Base-by-base conservation (phyloP, 2,113 vertebrate genomes). In the Rhodinocichla rosea region DNA sequence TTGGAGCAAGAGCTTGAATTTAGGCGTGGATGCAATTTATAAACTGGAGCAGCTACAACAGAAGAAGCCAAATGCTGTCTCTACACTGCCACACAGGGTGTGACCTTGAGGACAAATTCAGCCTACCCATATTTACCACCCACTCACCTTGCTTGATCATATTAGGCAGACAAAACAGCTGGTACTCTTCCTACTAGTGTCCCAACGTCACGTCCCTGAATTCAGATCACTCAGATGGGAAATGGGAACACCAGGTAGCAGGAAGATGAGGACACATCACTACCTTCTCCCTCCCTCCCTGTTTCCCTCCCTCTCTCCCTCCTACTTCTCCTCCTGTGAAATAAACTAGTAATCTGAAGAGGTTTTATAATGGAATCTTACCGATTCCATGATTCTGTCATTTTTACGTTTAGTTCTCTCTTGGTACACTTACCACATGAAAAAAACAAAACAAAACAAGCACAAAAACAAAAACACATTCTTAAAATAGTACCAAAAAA, bases 201-300 rank as follows among this genome's bases (percentile, higher is more conserved):
- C 45, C 20, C 45, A 42, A 15, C 0, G 0, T 28, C 40, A 52
- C 32, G 8, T 39, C 12, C 44, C 37, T 0, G 0, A 33, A n/a
- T 62, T 76, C 79, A 86, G 71, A 33, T 15, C 28, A 19, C 40
- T 39, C 57, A 37, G 6, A 39, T 7, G 8, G 47, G 35, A 70
- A 80, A 70, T 5, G 5, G 26, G 15, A 83, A 77, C 18, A 33
- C 3, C 14, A 24, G 10, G 26, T 8, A 70, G 55, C n/a, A 79
- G n/a, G 44, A 87, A 49, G 18, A 74, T 1, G 3, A 59, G 37
- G 11, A 68, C 28, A 55, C 3, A n/a, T 11, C 19, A 49, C 26
- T 53, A 15, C 22, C 20, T 64, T 63, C 22, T 75, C 19, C 39
- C 13, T 44, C 32, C 8, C 13, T 47, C 27, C 15, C 28, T 86